These are phyloP conservation scores for Drosophila rubida DNA, from an alignment of 2,888 invertebrate species.

Conservation along the genomic window DNA sequence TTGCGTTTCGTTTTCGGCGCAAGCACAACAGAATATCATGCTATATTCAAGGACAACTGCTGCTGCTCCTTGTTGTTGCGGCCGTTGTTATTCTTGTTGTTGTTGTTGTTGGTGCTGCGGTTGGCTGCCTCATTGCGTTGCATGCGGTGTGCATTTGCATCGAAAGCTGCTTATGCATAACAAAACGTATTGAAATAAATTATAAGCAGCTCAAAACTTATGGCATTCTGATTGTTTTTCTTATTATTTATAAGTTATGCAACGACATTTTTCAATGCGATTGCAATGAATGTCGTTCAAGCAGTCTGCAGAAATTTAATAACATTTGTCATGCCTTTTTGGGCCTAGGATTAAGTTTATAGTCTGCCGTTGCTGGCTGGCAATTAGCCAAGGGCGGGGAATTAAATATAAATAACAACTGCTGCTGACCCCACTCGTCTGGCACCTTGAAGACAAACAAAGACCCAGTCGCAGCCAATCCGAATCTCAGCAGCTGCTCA, in stretches of 20 bases:
- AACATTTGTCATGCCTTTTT: not conserved
- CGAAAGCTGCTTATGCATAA: conserved; percentile 45
- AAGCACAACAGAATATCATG: conserved; percentile 18
- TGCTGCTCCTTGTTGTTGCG: not conserved
- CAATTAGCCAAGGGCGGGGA: conserved; percentile 42
- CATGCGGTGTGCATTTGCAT: conserved; percentile 31
- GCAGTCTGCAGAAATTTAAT: not conserved
- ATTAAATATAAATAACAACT: conserved; percentile 68
- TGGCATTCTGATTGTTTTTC: conserved; percentile 33
- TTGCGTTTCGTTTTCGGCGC: conserved; percentile 8
- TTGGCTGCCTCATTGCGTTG: conserved; percentile 24
- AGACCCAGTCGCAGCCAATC: conserved; percentile 14
- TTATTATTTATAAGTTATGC: conserved; percentile 17
- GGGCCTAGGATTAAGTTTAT: conserved; percentile 17
- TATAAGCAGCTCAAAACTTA: conserved; percentile 34
- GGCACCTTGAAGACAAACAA: conserved; percentile 50
- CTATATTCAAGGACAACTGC: conserved; percentile 17
- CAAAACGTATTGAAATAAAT: conserved; percentile 23
- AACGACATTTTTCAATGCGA: not conserved
- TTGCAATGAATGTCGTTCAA: not conserved
- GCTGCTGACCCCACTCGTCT: conserved; percentile 54
- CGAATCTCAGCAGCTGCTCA: conserved; percentile 34
- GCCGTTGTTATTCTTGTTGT: conserved; percentile 4
- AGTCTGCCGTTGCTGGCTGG: conserved; percentile 9
- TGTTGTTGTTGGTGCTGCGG: conserved; percentile 1